A percentile compares a stretch with the other conserved stretches of the same genome.
Evolutionary conservation across 2,888 invertebrate genomes (phyloP).

Genomic region (Cistogaster globosa): DNA sequence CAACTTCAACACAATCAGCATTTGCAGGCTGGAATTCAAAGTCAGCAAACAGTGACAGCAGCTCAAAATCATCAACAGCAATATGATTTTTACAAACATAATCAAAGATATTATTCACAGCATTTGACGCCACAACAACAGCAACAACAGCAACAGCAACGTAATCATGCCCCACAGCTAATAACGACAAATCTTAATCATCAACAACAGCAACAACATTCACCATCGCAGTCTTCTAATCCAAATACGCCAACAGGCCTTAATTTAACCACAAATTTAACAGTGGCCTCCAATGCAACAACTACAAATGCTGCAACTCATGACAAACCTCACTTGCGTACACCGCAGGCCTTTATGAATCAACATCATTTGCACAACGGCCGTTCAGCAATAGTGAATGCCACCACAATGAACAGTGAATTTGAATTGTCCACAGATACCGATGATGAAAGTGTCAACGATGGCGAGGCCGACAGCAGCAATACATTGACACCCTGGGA

Average conservation of each 20-base stretch:
- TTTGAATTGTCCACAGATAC: slow-evolving; percentile 89
- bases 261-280: slow-evolving; percentile 64
- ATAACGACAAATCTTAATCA: slow-evolving; percentile 73
- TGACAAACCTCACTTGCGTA: slow-evolving; percentile 68
- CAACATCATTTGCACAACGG: slow-evolving; percentile 73
- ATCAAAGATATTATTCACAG: slow-evolving; percentile 68
- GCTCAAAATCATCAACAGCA: slow-evolving; percentile 72
- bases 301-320: slow-evolving; percentile 74
- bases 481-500: slow-evolving; percentile 82
- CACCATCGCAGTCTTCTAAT: slow-evolving; percentile 75
- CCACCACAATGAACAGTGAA: slow-evolving; percentile 84
- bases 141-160: slow-evolving; percentile 72
- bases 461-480: slow-evolving; percentile 83
- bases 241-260: slow-evolving; percentile 67
- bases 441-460: slow-evolving; percentile 86
- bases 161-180: slow-evolving; percentile 71
- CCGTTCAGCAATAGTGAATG: slow-evolving; percentile 67
- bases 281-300: slow-evolving; percentile 62
- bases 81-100: slow-evolving; percentile 72
- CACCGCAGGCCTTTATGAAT: slow-evolving; percentile 62
- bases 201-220: slow-evolving; percentile 74
- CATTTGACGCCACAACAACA: slow-evolving; percentile 67
- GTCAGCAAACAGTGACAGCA: slow-evolving; percentile 51
- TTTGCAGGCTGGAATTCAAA: slow-evolving; percentile 50
- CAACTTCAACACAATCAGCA: slow-evolving; percentile 74